phyloP scores from a whole-genome alignment of 2,888 invertebrate species.

The Brachyptera putata region DNA sequence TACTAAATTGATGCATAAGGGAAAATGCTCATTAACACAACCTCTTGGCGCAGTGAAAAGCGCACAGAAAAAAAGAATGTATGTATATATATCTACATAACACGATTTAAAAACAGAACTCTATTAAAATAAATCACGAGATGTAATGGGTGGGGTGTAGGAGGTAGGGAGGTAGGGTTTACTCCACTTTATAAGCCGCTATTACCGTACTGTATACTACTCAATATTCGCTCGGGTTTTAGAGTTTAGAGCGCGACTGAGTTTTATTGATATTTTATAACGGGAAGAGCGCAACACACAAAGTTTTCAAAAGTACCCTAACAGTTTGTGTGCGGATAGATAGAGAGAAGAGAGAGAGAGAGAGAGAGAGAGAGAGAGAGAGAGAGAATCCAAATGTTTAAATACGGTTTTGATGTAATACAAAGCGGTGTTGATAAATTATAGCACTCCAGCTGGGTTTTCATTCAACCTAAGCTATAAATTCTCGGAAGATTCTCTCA shows the following conservation, averaged over 20 bases:
- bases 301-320: neutral
- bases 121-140: too few relatives aligned
- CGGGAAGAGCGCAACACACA: neutral
- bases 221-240: neutral
- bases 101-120: too few relatives aligned
- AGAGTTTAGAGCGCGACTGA: too few relatives aligned
- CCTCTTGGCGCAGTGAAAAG: too few relatives aligned
- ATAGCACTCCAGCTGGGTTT: neutral
- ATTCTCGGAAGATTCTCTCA: neutral
- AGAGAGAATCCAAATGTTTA: neutral
- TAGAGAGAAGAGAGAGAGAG: too few relatives aligned
- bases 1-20: too few relatives aligned
- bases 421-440: neutral
- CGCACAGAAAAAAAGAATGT: too few relatives aligned
- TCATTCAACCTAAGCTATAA: neutral
- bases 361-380: too few relatives aligned
- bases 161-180: too few relatives aligned
- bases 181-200: neutral
- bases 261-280: slow-evolving; percentile 4
- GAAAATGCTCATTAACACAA: too few relatives aligned
- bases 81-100: too few relatives aligned
- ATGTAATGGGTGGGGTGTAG: too few relatives aligned
- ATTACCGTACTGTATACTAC: neutral
- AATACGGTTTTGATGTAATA: slow-evolving; percentile 3
- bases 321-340: neutral